Percentiles rank a stretch among this genome's conserved stretches.
Conservation (phyloP, 2,888 invertebrate species). For the Zaprionus obscuricornis region DNA sequence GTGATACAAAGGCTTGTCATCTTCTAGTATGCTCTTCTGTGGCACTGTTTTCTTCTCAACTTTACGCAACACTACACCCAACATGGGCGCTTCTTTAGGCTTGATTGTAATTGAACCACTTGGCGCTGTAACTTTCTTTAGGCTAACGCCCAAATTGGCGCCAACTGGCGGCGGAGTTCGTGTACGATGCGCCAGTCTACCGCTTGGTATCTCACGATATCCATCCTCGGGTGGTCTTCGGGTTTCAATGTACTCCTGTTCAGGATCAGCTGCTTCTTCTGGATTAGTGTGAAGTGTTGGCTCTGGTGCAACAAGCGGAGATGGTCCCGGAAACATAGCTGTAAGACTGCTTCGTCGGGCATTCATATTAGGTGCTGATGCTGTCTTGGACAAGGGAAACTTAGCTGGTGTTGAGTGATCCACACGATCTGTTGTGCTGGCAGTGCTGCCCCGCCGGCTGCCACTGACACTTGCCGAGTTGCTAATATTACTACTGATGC, state of each 20-base stretch:
- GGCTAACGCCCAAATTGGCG: conserved; percentile 79
- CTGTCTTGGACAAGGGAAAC: conserved; percentile 80
- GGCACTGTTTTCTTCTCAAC: conserved; percentile 81
- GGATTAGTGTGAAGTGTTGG: conserved; percentile 74
- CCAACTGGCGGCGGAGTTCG: conserved; percentile 83
- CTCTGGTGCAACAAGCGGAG: conserved; percentile 72
- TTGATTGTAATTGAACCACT: conserved; percentile 79
- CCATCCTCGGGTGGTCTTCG: no score
- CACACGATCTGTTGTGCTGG: conserved; percentile 54
- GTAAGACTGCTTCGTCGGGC: conserved; percentile 73
- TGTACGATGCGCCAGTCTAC: conserved; percentile 74
- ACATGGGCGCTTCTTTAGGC: conserved; percentile 80
- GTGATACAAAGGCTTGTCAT: conserved; percentile 82
- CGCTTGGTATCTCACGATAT: conserved; percentile 71
- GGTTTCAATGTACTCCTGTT: no score
- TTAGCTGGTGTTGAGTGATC: conserved; percentile 54
- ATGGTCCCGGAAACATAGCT: conserved; percentile 74
- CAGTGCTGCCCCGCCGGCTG: conserved; percentile 71
- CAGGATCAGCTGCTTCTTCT: conserved; percentile 39
- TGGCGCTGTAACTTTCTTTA: conserved; percentile 81
- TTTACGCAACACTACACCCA: conserved; percentile 82
- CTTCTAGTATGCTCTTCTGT: conserved; percentile 82
- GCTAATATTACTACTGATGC: conserved; percentile 74
- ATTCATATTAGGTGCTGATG: conserved; percentile 73
- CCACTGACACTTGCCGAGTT: conserved; percentile 63